A percentile compares a stretch with the other conserved stretches of the same genome.
These are phyloP conservation scores for Peromyscus nudipes DNA, from an alignment of 2,797 vertebrate species.

Conservation along the genomic window DNA sequence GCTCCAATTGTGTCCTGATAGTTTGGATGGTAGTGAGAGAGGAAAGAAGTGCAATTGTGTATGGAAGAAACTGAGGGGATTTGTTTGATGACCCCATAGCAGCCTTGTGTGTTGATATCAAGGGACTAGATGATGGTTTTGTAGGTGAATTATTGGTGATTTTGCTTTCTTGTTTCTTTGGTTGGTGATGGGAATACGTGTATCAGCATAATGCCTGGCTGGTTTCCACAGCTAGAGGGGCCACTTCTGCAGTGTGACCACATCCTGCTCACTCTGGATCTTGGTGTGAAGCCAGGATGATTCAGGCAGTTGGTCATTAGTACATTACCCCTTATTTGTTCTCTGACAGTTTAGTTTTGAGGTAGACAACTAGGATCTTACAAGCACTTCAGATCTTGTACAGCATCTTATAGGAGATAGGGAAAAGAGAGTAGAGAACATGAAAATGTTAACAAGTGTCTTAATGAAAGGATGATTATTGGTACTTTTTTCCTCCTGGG, in stretches of 20 bases:
- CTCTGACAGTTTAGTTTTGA: constrained; percentile 53
- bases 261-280: constrained; percentile 42
- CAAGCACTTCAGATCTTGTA: not conserved
- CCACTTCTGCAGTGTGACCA: constrained; percentile 47
- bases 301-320: not conserved
- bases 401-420: not conserved
- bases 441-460: not conserved
- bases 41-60: not conserved
- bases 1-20: not conserved
- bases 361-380: not conserved
- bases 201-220: constrained; percentile 24
- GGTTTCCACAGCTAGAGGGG: not conserved
- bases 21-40: not conserved
- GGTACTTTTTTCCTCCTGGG: not conserved
- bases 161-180: constrained; percentile 38
- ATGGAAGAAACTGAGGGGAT: not conserved
- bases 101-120: not conserved
- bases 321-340: not conserved
- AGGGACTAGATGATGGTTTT: not conserved
- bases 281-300: constrained; percentile 63
- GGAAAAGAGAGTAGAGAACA: not conserved
- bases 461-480: not conserved
- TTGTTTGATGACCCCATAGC: not conserved
- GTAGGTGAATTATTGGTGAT: constrained; percentile 11
- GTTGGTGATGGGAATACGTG: not conserved